Conservation (phyloP, 2,888 invertebrate genomes). For the Drosophila histrio region DNA sequence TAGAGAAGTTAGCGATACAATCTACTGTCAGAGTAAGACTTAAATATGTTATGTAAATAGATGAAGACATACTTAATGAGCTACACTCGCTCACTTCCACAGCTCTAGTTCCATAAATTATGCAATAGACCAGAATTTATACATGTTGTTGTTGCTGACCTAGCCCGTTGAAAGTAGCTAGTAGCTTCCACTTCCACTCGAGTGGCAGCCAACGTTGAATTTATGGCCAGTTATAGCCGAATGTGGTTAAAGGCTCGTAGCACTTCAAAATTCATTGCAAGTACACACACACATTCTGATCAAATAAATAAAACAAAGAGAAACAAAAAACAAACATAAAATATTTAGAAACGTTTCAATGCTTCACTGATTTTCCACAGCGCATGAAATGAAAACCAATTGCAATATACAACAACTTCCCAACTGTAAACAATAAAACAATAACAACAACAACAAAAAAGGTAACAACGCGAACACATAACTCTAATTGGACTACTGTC, state of each 20-base stretch:
- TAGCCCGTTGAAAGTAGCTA: conserved; percentile 56
- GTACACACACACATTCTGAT: conserved; percentile 10
- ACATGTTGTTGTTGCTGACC: conserved; percentile 45
- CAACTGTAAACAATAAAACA: conserved; percentile 50
- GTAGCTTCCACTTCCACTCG: conserved; percentile 57
- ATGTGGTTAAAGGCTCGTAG: conserved; percentile 46
- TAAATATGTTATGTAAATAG: too few species aligned
- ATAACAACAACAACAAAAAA: conserved; percentile 8
- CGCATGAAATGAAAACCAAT: conserved; percentile 40
- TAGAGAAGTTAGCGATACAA: neutral
- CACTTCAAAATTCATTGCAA: conserved; percentile 38
- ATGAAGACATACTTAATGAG: neutral
- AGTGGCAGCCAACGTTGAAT: conserved; percentile 35
- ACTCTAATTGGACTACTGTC: conserved; percentile 56
- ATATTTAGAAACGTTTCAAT: conserved; percentile 51
- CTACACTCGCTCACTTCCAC: conserved; percentile 21
- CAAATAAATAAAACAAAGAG: conserved; percentile 14
- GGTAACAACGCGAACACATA: conserved; percentile 23
- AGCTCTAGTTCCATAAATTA: conserved; percentile 36
- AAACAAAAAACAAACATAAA: conserved; percentile 19
- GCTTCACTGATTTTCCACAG: conserved; percentile 49
- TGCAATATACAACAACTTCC: conserved; percentile 24
- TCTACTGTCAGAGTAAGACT: neutral
- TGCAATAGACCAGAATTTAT: conserved; percentile 26
- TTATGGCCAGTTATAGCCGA: conserved; percentile 41